Conservation (phyloP, 2,888 invertebrate species). For the Drosophila tripunctata region DNA sequence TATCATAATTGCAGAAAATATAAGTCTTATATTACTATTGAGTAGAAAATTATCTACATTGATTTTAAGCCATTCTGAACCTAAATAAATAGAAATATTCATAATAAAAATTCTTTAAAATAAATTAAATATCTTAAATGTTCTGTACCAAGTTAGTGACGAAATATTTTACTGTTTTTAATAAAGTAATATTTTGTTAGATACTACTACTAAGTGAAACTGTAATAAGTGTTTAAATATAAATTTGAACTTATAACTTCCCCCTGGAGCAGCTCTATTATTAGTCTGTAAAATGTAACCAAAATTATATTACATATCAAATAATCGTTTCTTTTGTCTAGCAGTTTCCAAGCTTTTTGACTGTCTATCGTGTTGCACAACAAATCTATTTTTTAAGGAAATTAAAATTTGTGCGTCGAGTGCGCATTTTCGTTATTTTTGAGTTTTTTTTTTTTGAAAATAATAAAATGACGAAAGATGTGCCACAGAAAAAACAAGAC, state of each 20-base stretch:
- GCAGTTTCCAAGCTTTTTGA: slow-evolving; percentile 4
- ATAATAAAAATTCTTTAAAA: no score
- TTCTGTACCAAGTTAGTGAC: no score
- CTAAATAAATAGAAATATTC: not conserved
- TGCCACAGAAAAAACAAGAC: slow-evolving; percentile 40
- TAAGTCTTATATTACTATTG: no score
- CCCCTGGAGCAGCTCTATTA: slow-evolving; percentile 7
- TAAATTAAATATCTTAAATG: no score
- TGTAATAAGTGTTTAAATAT: slow-evolving; percentile 7
- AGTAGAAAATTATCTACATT: no score
- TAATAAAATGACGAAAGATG: slow-evolving; percentile 56
- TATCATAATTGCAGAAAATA: no score
- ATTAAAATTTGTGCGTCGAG: slow-evolving; percentile 34
- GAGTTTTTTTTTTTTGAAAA: slow-evolving; percentile 20
- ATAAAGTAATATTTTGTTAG: not conserved
- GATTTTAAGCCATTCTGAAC: no score
- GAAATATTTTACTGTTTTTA: no score
- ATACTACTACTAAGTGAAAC: not conserved
- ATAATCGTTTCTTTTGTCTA: slow-evolving; percentile 39
- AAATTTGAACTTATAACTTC: not conserved
- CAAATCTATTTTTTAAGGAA: slow-evolving; percentile 60
- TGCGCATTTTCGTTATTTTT: slow-evolving; percentile 11
- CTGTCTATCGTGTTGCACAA: slow-evolving; percentile 47
- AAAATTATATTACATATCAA: slow-evolving; percentile 1
- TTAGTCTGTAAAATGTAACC: slow-evolving; percentile 22